A percentile compares a stretch with the other conserved stretches of the same genome.
phyloP scores from a whole-genome alignment of 2,888 invertebrate genomes.

The Dendrolimus pini region DNA sequence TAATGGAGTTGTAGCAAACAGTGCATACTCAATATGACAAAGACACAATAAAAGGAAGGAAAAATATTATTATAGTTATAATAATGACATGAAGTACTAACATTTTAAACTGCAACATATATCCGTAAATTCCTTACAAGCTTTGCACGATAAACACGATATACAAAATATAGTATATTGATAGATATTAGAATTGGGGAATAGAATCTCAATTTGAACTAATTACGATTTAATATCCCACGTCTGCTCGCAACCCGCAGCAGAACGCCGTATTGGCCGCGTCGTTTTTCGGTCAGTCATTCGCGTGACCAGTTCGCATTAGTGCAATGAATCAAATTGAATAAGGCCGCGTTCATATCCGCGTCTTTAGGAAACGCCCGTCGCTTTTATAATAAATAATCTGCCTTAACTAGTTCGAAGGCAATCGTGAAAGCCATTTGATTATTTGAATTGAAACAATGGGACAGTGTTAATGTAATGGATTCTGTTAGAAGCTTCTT shows the following conservation, averaged over 20 bases:
- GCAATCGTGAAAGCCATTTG: slow-evolving; percentile 5
- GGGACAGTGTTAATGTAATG: not conserved
- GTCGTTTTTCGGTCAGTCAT: slow-evolving; percentile 44
- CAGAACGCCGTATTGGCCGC: slow-evolving; percentile 24
- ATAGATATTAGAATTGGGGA: no score
- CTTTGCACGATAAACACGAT: no score
- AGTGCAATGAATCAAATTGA: slow-evolving; percentile 65
- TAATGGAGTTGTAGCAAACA: no score
- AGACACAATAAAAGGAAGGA: no score
- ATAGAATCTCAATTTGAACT: no score
- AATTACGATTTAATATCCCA: slow-evolving; percentile 13
- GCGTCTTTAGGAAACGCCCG: slow-evolving; percentile 41
- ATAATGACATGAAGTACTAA: no score
- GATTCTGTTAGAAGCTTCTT: not conserved
- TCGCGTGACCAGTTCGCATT: slow-evolving; percentile 62
- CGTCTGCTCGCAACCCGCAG: slow-evolving; percentile 9
- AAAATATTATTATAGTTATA: no score
- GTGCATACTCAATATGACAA: no score
- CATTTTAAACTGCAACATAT: no score
- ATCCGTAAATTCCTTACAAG: no score
- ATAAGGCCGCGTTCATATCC: slow-evolving; percentile 48
- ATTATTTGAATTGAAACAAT: not conserved
- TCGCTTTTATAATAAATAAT: slow-evolving; percentile 53
- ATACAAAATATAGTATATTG: no score
- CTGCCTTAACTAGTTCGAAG: slow-evolving; percentile 30